phyloP scores from a whole-genome alignment of 1,140 invertebrate genomes.

The Aphis gossypii region DNA sequence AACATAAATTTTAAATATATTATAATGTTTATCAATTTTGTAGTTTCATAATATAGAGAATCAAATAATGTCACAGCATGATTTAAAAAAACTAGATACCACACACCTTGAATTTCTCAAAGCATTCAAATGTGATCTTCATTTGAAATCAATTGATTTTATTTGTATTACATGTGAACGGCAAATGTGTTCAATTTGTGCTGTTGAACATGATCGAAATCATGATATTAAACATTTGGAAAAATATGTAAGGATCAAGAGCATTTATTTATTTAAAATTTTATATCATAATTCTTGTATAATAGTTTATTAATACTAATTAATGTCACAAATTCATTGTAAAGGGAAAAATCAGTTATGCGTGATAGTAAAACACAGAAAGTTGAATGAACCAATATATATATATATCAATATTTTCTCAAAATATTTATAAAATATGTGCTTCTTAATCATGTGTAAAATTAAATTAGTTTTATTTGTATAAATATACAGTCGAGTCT shows the following conservation, averaged over 20 bases:
- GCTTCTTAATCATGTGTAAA: too few species aligned
- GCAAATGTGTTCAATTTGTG: conserved; percentile 13
- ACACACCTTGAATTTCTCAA: not conserved
- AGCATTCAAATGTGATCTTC: not conserved
- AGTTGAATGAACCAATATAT: too few species aligned
- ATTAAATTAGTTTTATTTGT: too few species aligned
- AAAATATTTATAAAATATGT: too few species aligned
- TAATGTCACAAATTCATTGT: too few species aligned
- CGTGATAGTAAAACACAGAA: too few species aligned
- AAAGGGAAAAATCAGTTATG: too few species aligned
- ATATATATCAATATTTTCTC: too few species aligned
- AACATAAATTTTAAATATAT: not conserved
- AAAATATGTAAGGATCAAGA: conserved; percentile 55
- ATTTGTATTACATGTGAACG: conserved; percentile 5
- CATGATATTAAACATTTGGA: conserved; percentile 50
- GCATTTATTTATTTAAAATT: not conserved
- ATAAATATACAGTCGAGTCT: too few species aligned
- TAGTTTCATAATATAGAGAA: conserved; percentile 10
- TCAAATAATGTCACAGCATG: conserved; percentile 9
- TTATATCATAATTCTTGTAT: not conserved
- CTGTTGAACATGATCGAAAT: conserved; percentile 34
- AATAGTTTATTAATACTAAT: not conserved
- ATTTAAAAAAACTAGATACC: not conserved
- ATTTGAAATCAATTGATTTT: conserved; percentile 18
- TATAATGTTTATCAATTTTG: not conserved